Conservation (phyloP, 2,113 vertebrate species). For the Seriola rivoliana region DNA sequence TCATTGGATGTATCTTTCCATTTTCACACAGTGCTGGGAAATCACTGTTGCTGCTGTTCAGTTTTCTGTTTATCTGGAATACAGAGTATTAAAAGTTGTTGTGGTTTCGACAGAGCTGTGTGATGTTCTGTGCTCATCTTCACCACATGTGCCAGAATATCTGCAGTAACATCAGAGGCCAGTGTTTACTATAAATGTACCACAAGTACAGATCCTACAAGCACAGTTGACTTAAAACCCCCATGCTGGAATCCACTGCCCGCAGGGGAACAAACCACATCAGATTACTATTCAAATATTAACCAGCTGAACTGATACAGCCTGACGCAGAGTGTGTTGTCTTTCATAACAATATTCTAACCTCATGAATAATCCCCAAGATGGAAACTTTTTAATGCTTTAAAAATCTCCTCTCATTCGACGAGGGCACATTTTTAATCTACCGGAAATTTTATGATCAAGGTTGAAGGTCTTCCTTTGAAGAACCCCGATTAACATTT, state of each 20-base stretch:
- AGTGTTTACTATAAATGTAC: slow-evolving; percentile 70
- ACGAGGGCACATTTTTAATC: slow-evolving; percentile 6
- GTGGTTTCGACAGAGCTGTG: slow-evolving; percentile 27
- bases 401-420: not conserved
- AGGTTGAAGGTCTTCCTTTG: not conserved
- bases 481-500: slow-evolving; percentile 17
- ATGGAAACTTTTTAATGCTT: slow-evolving; percentile 32
- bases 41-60: not conserved
- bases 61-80: slow-evolving; percentile 40
- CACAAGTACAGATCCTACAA: slow-evolving; percentile 17
- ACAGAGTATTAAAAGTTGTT: slow-evolving; percentile 55
- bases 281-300: slow-evolving; percentile 28
- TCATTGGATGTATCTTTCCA: slow-evolving; percentile 24
- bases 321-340: slow-evolving; percentile 27
- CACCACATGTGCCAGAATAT: not conserved
- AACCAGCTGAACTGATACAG: not conserved
- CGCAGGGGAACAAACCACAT: slow-evolving; percentile 23
- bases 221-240: slow-evolving; percentile 5
- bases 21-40: slow-evolving; percentile 24
- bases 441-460: not conserved
- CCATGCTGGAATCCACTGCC: slow-evolving; percentile 22
- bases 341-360: slow-evolving; percentile 41
- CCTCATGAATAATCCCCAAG: not conserved
- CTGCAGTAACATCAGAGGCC: slow-evolving; percentile 25
- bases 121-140: slow-evolving; percentile 19